Evolutionary conservation across 2,888 invertebrate species (phyloP).

Genomic region (Autographa gamma): DNA sequence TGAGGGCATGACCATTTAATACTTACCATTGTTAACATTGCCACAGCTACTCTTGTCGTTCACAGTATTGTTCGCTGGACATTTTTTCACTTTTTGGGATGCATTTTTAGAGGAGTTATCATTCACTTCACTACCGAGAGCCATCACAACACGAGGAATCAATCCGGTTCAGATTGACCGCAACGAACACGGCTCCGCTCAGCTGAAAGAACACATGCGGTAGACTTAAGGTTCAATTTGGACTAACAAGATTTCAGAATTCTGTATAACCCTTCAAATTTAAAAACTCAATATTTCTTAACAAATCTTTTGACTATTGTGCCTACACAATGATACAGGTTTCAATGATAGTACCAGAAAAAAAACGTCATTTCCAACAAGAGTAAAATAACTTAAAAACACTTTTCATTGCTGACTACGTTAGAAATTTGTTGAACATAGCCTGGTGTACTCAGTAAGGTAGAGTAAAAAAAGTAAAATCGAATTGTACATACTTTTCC

Average conservation of each 20-base stretch:
- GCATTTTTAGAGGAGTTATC: constrained; percentile 85
- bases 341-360: constrained; percentile 47
- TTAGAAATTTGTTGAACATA: not conserved
- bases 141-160: constrained; percentile 89
- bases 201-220: constrained; percentile 88
- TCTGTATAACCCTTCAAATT: constrained; percentile 58
- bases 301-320: constrained; percentile 17
- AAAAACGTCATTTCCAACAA: not conserved
- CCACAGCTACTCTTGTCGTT: constrained; percentile 81
- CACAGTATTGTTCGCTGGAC: constrained; percentile 79
- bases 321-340: constrained; percentile 46
- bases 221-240: constrained; percentile 85
- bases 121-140: constrained; percentile 89
- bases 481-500: not conserved
- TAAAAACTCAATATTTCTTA: constrained; percentile 42
- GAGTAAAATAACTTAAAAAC: not conserved
- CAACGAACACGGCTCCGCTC: constrained; percentile 86
- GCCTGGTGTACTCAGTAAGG: constrained; percentile 20
- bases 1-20: constrained; percentile 80
- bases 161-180: constrained; percentile 86
- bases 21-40: constrained; percentile 86
- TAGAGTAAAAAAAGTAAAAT: not conserved
- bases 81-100: constrained; percentile 87
- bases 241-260: constrained; percentile 70
- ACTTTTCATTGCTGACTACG: constrained; percentile 25